Percentiles rank a stretch among this genome's conserved stretches.
phyloP scores from a whole-genome alignment of 2,888 invertebrate genomes.

The Drosophila cognata region DNA sequence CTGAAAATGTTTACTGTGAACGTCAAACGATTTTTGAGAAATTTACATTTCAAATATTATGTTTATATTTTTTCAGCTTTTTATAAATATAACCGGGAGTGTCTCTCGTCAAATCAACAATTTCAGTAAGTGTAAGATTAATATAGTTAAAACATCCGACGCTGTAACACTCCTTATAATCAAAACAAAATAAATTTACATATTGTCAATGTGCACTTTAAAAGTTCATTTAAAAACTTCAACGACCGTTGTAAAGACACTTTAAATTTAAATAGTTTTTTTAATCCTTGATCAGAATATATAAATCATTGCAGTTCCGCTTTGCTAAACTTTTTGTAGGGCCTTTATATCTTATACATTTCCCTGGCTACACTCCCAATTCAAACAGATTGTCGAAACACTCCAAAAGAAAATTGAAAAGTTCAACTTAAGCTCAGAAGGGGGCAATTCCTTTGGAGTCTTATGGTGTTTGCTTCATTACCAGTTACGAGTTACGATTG shows the following conservation, averaged over 20 bases:
- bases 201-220: neutral
- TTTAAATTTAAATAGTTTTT: too few relatives aligned
- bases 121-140: neutral
- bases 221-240: neutral
- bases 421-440: neutral
- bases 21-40: neutral
- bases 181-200: neutral
- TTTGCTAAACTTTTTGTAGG: neutral
- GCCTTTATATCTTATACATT: neutral
- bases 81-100: neutral
- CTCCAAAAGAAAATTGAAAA: neutral
- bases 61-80: neutral
- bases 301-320: neutral
- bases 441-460: neutral
- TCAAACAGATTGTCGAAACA: constrained; percentile 20
- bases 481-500: neutral
- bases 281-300: neutral
- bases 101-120: neutral
- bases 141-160: neutral
- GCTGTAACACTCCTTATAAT: neutral
- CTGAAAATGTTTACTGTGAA: neutral
- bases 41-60: neutral
- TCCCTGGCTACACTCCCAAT: constrained; percentile 2
- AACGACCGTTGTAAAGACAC: neutral
- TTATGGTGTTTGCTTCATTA: constrained; percentile 12